Evolutionary conservation across 2,113 vertebrate species (phyloP), one percentile per base, ranked within the genome.

Genomic region (Mobula birostris): DNA sequence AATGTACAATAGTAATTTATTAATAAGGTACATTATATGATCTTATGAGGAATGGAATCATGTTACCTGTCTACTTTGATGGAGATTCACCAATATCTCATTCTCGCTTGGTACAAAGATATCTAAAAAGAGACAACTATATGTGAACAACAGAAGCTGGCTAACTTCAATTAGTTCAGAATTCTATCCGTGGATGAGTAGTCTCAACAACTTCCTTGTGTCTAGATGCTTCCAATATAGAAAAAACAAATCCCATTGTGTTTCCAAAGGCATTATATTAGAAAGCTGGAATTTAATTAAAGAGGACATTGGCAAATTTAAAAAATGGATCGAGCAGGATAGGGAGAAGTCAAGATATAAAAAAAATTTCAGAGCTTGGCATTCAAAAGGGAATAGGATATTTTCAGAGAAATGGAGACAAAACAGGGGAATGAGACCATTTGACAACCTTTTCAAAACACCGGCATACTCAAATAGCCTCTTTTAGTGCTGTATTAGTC

Each of bases 41-140:
- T 40, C 40, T 82, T 19, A 74, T 29, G 17, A 76, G 91, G 19
- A 56, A 48, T 36, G 70, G 70, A 5, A 74, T 76, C 24, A 21
- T 5, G 0, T 74, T 93, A 93, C 91, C 91, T 93, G 68, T 29
- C 91, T 74, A 70, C 91, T 93, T 76, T 93, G 91, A 5, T 76
- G 91, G 24, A 93, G 70, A 93, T 93, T 93, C 70, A 93, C 91
- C 19, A 93, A 74, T 40, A 93, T 74, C 36, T 74, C 72, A 40
- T 93, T 70, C 48, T 93, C 91, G 24, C 17, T 93, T 56, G 91
- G 91, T 21, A 74, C 70, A 56, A 93, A 93, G 40, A 93, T 74
- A 74, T 93, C 91, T 93, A 66, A 74, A 76, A 93, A 5, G 15
- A 93, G 68, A 74, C 19, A 74, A 48, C 72, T 21, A 15, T 19